phyloP scores from a whole-genome alignment of 2,113 vertebrate genomes.

The Hylia prasina region DNA sequence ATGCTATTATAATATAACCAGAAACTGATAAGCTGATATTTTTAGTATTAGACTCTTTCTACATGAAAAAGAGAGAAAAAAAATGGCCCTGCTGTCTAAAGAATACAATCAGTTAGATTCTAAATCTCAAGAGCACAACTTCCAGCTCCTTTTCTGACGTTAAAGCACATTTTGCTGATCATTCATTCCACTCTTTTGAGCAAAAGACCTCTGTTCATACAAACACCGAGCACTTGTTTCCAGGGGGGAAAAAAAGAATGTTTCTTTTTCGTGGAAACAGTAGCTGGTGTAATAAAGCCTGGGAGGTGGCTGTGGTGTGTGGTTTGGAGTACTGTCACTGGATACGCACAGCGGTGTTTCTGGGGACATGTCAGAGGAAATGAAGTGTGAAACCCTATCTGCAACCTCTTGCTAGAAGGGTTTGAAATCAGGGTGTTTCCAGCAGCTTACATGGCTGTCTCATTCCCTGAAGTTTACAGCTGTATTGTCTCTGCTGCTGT shows the following conservation, averaged over 20 bases:
- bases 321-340: background rate
- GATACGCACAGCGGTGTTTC: background rate
- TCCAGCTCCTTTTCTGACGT: background rate
- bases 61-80: background rate
- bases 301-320: background rate
- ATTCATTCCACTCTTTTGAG: constrained; percentile 8
- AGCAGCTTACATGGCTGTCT: background rate
- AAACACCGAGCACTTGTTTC: constrained; percentile 20
- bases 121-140: background rate
- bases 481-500: background rate
- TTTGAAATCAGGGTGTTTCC: constrained; percentile 1
- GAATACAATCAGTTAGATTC: background rate
- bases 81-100: background rate
- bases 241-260: background rate
- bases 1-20: background rate
- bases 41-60: background rate
- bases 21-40: background rate
- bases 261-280: background rate
- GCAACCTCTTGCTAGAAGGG: constrained; percentile 22
- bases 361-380: constrained; percentile 37
- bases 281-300: background rate
- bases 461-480: background rate
- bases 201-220: background rate
- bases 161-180: constrained; percentile 1
- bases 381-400: constrained; percentile 38